Percentiles rank a stretch among this genome's conserved stretches.
Conservation (phyloP, 2,888 invertebrate species). For the Apotomis turbidana region DNA sequence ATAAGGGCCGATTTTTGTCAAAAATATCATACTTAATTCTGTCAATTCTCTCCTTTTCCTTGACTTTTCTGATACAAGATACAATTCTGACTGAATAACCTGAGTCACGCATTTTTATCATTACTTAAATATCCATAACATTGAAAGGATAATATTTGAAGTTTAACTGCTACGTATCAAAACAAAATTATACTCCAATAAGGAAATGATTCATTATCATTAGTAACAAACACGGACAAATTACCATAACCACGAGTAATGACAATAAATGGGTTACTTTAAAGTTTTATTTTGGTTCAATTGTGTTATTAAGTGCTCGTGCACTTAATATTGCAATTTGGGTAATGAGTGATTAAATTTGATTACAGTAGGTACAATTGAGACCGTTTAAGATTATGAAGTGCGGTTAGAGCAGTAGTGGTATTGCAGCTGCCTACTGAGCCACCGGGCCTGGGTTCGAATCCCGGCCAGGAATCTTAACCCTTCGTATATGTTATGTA, state of each 20-base stretch:
- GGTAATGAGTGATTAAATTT: not conserved
- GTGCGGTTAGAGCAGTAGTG: too few species aligned
- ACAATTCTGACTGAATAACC: too few species aligned
- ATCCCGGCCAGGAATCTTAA: too few species aligned
- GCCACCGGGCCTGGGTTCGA: too few species aligned
- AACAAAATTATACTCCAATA: conserved; percentile 13
- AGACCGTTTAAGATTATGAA: not conserved
- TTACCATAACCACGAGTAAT: conserved; percentile 21
- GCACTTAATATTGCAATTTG: conserved; percentile 7
- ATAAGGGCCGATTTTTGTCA: too few species aligned
- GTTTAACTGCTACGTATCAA: not conserved
- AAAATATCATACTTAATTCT: too few species aligned
- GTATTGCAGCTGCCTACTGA: too few species aligned
- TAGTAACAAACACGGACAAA: conserved; percentile 8
- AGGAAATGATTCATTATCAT: conserved; percentile 3
- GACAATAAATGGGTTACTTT: not conserved
- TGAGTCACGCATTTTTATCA: too few species aligned
- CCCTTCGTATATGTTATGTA: too few species aligned
- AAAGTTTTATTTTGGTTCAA: not conserved
- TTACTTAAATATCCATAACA: not conserved
- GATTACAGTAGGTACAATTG: not conserved
- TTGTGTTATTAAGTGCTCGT: conserved; percentile 2
- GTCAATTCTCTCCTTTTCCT: too few species aligned
- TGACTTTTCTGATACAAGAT: too few species aligned
- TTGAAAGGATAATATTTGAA: too few species aligned